phyloP scores from a whole-genome alignment of 1,140 invertebrate genomes.

The Chironomus striatipennis region DNA sequence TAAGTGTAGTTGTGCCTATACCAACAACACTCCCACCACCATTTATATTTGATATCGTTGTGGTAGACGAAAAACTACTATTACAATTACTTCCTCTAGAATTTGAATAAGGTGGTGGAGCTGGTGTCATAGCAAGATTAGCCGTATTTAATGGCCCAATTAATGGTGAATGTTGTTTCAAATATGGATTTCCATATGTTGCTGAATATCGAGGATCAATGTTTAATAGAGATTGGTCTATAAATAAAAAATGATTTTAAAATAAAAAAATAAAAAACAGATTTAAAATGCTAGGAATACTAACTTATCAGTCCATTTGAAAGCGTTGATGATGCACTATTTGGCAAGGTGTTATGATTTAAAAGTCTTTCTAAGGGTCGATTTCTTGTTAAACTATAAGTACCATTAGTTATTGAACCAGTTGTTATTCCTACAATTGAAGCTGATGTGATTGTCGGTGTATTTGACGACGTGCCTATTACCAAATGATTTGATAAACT shows the following conservation, averaged over 20 bases:
- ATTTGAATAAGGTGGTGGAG: conserved; percentile 61
- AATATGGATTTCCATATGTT: conserved; percentile 80
- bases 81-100: conserved; percentile 26
- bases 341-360: conserved; percentile 25
- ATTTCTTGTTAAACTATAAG: conserved; percentile 35
- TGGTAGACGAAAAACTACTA: neutral
- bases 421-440: conserved; percentile 3
- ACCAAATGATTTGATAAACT: conserved; percentile 17
- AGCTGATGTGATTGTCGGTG: neutral
- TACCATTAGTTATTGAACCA: conserved; percentile 26
- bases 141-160: conserved; percentile 47
- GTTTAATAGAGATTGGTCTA: conserved; percentile 42
- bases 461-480: neutral
- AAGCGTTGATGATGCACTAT: conserved; percentile 29
- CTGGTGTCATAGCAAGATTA: conserved; percentile 66
- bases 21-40: conserved; percentile 36
- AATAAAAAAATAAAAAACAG: too few relatives aligned
- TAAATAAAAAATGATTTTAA: conserved; percentile 29
- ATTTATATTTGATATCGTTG: conserved; percentile 24
- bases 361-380: conserved; percentile 32
- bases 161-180: conserved; percentile 51
- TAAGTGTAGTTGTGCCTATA: neutral
- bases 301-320: conserved; percentile 38
- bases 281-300: too few relatives aligned
- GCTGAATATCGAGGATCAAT: conserved; percentile 78